A percentile compares a stretch with the other conserved stretches of the same genome.
phyloP scores from a whole-genome alignment of 2,113 vertebrate genomes.

The Otocyon megalotis region DNA sequence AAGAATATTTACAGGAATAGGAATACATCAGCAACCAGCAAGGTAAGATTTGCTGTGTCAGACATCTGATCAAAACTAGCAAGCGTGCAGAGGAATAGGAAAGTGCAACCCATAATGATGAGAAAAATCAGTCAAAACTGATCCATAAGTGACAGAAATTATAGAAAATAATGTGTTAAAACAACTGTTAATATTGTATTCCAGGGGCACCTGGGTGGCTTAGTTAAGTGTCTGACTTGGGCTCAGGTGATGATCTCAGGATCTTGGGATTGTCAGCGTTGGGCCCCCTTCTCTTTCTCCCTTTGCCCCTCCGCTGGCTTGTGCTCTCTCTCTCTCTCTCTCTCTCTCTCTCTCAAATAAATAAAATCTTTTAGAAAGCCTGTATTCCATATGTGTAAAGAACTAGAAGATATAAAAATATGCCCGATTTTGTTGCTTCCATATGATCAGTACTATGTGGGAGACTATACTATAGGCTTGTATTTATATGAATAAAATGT shows the following conservation, averaged over 20 bases:
- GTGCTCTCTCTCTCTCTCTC: too few species aligned
- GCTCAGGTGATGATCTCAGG: too few species aligned
- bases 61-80: not conserved
- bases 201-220: too few species aligned
- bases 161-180: slow-evolving; percentile 10
- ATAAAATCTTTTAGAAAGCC: too few species aligned
- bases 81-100: slow-evolving; percentile 8
- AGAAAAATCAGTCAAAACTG: not conserved
- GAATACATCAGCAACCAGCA: not conserved
- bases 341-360: too few species aligned
- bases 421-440: not conserved
- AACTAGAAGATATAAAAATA: not conserved
- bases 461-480: not conserved
- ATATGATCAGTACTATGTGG: not conserved
- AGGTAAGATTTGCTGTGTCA: not conserved
- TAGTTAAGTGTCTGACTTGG: too few species aligned
- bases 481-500: not conserved
- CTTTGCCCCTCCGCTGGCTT: too few species aligned
- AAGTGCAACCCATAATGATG: not conserved
- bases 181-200: not conserved
- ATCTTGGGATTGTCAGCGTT: too few species aligned
- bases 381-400: not conserved
- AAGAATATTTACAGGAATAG: slow-evolving; percentile 25
- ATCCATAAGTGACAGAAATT: not conserved
- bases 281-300: too few species aligned